A percentile compares a stretch with the other conserved stretches of the same genome.
These are phyloP conservation scores for Anser cygnoides DNA, from an alignment of 2,113 vertebrate genomes.

Conservation along the genomic window DNA sequence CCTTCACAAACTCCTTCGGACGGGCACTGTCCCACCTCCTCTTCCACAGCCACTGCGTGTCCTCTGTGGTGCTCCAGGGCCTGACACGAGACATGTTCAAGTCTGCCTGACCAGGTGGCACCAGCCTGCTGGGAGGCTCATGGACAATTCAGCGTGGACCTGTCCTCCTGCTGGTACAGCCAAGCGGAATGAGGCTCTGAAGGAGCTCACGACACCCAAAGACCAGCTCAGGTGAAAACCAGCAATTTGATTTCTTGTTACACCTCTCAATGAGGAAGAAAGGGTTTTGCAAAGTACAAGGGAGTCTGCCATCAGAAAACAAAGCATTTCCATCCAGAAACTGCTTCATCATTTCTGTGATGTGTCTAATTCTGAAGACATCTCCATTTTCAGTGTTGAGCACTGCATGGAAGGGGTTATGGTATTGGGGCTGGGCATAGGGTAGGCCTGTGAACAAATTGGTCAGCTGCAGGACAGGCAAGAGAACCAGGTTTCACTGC, in stretches of 20 bases:
- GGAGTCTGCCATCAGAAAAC: not conserved
- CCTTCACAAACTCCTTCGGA: not conserved
- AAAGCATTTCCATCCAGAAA: not conserved
- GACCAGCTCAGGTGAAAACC: not conserved
- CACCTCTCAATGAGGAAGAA: not conserved
- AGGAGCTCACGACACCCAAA: not conserved
- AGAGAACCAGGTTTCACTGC: constrained; percentile 15
- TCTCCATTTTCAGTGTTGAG: not conserved
- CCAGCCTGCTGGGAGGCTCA: not conserved
- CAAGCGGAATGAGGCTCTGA: accelerated
- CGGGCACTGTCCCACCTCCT: not conserved
- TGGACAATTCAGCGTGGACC: not conserved
- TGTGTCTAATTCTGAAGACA: not conserved
- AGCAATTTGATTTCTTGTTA: not conserved
- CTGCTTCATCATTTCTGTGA: not conserved
- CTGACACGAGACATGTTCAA: not conserved
- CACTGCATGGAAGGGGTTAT: not conserved
- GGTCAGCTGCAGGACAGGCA: constrained; percentile 2
- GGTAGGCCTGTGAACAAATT: not conserved
- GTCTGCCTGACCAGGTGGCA: not conserved
- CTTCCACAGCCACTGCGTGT: not conserved
- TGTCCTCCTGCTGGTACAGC: not conserved
- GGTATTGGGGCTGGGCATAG: accelerated
- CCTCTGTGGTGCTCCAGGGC: not conserved
- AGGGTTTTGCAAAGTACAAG: not conserved